These are phyloP conservation scores for Plectropomus leopardus DNA, from an alignment of 2,113 vertebrate species.

Conservation along the genomic window DNA sequence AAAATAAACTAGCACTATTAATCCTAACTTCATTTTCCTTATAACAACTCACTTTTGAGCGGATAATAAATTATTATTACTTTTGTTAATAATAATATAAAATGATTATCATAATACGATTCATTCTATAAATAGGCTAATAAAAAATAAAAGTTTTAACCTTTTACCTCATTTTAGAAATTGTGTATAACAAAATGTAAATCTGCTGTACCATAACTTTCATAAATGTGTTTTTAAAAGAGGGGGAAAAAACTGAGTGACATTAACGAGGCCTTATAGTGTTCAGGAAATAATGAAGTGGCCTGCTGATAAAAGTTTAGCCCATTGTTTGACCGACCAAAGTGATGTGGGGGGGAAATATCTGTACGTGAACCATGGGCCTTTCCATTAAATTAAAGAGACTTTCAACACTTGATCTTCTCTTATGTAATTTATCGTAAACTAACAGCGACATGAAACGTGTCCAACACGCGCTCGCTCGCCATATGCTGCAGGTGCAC, in stretches of 20 bases:
- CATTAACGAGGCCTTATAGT: background rate
- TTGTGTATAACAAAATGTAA: background rate
- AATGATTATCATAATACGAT: no score
- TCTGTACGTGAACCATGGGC: background rate
- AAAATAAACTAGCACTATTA: no score
- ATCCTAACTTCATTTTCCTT: no score
- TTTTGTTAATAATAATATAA: no score
- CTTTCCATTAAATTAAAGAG: constrained; percentile 21
- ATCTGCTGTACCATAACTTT: background rate
- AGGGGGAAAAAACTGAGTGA: no score
- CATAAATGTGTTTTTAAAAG: background rate
- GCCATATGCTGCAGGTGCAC: constrained; percentile 91
- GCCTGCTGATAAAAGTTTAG: background rate
- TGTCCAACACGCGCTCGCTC: constrained; percentile 83
- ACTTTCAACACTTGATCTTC: constrained; percentile 22
- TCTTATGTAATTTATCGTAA: constrained; percentile 44
- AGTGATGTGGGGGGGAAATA: background rate
- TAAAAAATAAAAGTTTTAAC: background rate
- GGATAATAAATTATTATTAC: no score
- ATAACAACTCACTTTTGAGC: no score
- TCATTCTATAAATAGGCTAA: background rate
- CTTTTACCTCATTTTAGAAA: background rate
- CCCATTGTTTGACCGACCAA: background rate
- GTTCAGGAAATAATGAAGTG: background rate
- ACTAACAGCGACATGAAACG: constrained; percentile 44